Evolutionary conservation across 2,888 invertebrate genomes (phyloP).

Genomic region (Epistrophella euchroma): DNA sequence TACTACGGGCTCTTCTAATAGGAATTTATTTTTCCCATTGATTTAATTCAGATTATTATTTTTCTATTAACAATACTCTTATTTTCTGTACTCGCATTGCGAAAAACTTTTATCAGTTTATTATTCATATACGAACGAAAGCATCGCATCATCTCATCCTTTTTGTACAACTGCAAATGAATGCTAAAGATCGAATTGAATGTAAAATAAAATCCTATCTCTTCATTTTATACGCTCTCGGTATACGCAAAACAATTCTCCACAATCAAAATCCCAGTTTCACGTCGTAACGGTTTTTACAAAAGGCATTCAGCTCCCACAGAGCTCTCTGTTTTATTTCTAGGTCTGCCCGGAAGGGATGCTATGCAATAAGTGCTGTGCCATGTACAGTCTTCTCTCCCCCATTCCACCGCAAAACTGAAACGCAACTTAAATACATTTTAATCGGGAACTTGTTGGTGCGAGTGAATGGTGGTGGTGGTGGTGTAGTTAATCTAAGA

Average conservation of each 20-base stretch:
- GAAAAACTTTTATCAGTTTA: slow-evolving; percentile 18
- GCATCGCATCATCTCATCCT: slow-evolving; percentile 22
- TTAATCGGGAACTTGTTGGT: slow-evolving; percentile 69
- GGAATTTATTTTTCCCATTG: background rate
- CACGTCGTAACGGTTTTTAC: slow-evolving; percentile 50
- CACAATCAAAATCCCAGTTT: slow-evolving; percentile 38
- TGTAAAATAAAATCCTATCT: slow-evolving; percentile 29
- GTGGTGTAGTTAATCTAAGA: slow-evolving; percentile 76
- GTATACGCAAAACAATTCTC: slow-evolving; percentile 4
- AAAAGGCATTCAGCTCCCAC: background rate
- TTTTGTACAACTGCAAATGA: slow-evolving; percentile 47
- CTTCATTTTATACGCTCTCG: background rate
- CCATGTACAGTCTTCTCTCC: slow-evolving; percentile 59
- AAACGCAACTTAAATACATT: slow-evolving; percentile 70
- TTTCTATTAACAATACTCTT: background rate
- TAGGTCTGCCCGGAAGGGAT: slow-evolving; percentile 48
- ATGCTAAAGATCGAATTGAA: slow-evolving; percentile 19
- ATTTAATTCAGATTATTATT: background rate
- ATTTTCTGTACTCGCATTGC: background rate
- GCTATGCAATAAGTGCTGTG: slow-evolving; percentile 67
- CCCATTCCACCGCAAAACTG: background rate
- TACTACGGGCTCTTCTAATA: background rate
- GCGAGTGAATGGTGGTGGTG: slow-evolving; percentile 50
- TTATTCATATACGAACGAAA: slow-evolving; percentile 45
- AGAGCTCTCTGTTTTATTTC: background rate